Evolutionary conservation across 2,113 vertebrate species (phyloP).

Genomic region (Oenanthe melanoleuca): DNA sequence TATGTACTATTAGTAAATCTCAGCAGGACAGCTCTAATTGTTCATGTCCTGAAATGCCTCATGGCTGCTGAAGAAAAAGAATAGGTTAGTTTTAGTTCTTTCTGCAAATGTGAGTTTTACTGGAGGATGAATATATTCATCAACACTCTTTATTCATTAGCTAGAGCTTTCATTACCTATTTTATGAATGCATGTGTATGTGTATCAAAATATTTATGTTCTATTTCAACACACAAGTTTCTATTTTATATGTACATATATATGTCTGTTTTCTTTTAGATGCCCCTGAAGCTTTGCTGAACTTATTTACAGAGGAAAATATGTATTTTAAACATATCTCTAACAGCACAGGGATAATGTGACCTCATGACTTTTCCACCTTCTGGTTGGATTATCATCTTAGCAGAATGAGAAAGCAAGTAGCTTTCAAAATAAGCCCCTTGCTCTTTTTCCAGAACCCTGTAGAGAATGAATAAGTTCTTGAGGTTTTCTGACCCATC

Average conservation of each 20-base stretch:
- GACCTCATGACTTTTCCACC: neutral
- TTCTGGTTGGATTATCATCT: neutral
- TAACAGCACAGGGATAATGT: neutral
- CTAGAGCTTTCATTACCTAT: neutral
- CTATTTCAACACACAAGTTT: neutral
- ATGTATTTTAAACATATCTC: neutral
- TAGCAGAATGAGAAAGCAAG: neutral
- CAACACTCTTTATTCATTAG: neutral
- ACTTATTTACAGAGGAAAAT: neutral
- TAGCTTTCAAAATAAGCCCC: neutral
- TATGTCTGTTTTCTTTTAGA: neutral
- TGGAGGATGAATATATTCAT: neutral
- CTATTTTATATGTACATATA: neutral
- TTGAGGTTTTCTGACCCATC: neutral
- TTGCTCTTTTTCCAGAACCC: neutral
- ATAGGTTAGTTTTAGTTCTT: neutral
- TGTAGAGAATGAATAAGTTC: neutral
- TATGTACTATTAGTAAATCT: neutral
- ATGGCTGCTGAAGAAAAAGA: neutral
- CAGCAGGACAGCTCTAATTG: neutral
- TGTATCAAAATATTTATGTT: neutral
- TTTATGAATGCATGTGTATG: neutral
- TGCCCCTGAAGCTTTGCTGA: neutral
- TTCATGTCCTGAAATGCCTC: neutral
- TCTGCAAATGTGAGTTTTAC: neutral